Conservation (phyloP, 2,113 vertebrate species). For the Chaetorhynchus papuensis region DNA sequence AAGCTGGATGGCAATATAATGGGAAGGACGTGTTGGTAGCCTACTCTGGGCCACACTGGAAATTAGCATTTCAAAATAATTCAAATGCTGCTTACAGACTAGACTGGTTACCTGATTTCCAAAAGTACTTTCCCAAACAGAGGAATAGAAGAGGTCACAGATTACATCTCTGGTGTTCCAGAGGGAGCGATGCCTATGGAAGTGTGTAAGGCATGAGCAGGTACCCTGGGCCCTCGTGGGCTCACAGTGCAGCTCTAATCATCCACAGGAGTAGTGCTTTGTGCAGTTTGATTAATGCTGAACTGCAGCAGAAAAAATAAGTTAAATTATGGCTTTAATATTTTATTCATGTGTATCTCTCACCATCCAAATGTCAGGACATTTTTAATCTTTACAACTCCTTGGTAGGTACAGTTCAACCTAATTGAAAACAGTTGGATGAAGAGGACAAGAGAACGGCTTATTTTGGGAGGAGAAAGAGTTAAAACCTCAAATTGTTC, state of each 20-base stretch:
- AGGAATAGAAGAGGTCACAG: neutral
- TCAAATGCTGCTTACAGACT: neutral
- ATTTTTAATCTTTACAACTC: neutral
- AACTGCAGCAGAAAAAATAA: neutral
- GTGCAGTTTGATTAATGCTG: neutral
- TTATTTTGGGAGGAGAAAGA: neutral
- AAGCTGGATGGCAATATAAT: neutral
- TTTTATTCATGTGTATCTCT: neutral
- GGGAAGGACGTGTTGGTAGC: neutral
- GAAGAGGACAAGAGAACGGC: neutral
- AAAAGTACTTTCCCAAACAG: neutral
- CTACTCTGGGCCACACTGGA: neutral
- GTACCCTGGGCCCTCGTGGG: accelerated
- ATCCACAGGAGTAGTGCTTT: neutral
- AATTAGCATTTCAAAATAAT: constrained; percentile 10
- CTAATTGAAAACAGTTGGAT: neutral
- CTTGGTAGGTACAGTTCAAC: neutral
- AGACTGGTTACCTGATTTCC: neutral
- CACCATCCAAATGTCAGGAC: neutral
- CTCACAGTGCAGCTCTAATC: neutral
- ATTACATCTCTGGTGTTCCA: neutral
- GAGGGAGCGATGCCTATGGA: neutral
- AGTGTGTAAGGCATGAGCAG: neutral
- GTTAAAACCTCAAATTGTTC: neutral
- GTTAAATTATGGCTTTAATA: neutral